phyloP scores from a whole-genome alignment of 2,888 invertebrate species.

The Cephus pulcher region DNA sequence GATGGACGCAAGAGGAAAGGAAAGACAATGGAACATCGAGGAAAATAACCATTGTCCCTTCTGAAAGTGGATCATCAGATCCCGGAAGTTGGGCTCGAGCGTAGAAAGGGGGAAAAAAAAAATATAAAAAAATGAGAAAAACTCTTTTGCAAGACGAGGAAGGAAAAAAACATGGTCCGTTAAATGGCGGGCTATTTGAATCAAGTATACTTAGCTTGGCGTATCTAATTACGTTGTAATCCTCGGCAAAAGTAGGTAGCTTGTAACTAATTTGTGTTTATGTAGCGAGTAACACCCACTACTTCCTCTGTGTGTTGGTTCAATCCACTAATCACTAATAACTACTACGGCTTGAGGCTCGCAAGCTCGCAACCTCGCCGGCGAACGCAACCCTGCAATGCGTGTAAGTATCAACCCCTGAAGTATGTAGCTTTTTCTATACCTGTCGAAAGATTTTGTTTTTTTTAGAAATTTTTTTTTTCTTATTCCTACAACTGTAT shows the following conservation, averaged over 20 bases:
- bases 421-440: constrained; percentile 20
- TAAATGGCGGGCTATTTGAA: background rate
- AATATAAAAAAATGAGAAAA: background rate
- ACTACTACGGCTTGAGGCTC: constrained; percentile 58
- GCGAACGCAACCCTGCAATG: constrained; percentile 48
- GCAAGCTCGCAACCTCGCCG: constrained; percentile 49
- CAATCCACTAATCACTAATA: constrained; percentile 65
- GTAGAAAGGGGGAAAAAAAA: background rate
- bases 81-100: background rate
- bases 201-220: constrained; percentile 1
- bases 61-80: background rate
- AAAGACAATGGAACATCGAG: background rate
- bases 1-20: too few species aligned
- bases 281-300: constrained; percentile 63
- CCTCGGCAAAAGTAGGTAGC: constrained; percentile 54
- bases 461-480: too few species aligned
- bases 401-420: constrained; percentile 54
- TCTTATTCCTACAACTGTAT: background rate
- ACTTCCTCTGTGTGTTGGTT: constrained; percentile 58
- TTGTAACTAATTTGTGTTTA: constrained; percentile 66
- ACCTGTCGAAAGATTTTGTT: background rate
- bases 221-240: constrained; percentile 27
- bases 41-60: background rate
- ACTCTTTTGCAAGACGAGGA: background rate
- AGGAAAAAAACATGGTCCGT: background rate